Evolutionary conservation across 2,113 vertebrate genomes (phyloP), one percentile per base, ranked within the genome.

Genomic region (Corythoichthys haematopterus): DNA sequence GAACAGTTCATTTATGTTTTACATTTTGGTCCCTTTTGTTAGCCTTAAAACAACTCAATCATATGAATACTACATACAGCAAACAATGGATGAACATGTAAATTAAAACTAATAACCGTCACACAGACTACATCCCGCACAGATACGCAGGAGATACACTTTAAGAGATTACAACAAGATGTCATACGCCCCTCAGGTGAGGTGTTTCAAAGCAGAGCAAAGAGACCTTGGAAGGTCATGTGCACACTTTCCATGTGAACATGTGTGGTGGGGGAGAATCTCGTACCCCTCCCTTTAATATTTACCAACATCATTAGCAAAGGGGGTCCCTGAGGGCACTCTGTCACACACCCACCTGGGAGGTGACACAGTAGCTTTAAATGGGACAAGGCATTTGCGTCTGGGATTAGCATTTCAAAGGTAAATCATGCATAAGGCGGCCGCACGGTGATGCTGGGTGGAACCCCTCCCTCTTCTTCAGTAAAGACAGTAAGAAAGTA

Each of bases 331-430:
- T 77, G 33, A 78, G 87, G 88, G 80, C 74, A 76, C 74, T 79
- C 83, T 84, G 84, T 90, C 86, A 87, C 73, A 79, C 83, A 78
- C 85, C 81, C 84, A 89, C 86, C 84, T 88, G 87, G 84, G 85
- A 86, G 87, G 86, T 86, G 86, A 83, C 88, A 89, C 77, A 64
- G 78, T 87, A 84, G 80, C 86, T 91, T 90, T 89, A 88, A 88
- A 91, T 87, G 84, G 89, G 87, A 88, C 81, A 86, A 82, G 89
- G 88, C 86, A 77, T 85, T 89, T 85, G 83, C 68, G 76, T 86
- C 76, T 79, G 75, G 77, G 72, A 91, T 91, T 90, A 86, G 85
- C 89, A 89, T 88, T 89, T 89, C 89, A 90, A 90, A 90, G 87
- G 68, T 75, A 63, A 57, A 81, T 86, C 80, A 70, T 80, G 79